Base-by-base conservation (phyloP, 2,113 vertebrate species). In the Clarias macrocephalus region DNA sequence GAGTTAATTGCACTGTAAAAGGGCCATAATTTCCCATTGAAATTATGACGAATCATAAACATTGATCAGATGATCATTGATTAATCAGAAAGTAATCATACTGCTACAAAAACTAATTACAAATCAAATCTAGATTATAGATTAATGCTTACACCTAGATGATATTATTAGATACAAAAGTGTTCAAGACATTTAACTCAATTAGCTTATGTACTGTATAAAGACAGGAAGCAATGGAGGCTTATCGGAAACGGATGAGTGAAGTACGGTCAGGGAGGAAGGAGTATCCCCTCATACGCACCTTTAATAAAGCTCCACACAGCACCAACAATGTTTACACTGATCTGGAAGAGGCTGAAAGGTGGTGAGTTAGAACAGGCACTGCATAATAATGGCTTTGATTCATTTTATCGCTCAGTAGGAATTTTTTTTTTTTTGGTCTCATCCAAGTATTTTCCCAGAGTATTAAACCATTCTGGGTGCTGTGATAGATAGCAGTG, bases 321-420 rank as follows among this genome's bases (percentile, higher is more conserved):
- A 97, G 96, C 91, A 96, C 96, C 91, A 97, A 97, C 85, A 96
- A 93, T 85, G 93, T 97, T 85, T 94, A 95, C 89, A 91, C 94
- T 86, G 95, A 96, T 89, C 92, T 96, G 91, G 91, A 93, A 82
- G 95, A 95, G 87, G 96, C 95, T 70, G 93, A 93, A 59, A 93
- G 94, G 91, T 96, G 96, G 95, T 97, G 93, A 92, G 90, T 88
- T 57, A 28, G 8, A 86, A 79, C 37, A 73, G 19, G 11, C 62
- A 82, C 25, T n/a, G 15, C 21, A n/a, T 60, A 59, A 75, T 23
- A 16, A 25, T 85, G 33, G 2, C 16, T 54, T 28, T 82, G 13
- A 23, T 28, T 62, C 15, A 52, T 21, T 33, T 16, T 79, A 85
- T 66, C 23, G 18, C 33, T 66, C 25, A 65, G 42, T 52, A 13